A percentile compares a stretch with the other conserved stretches of the same genome.
These are phyloP conservation scores for Cyprinus carpio DNA, from an alignment of 2,113 vertebrate species.

Conservation along the genomic window DNA sequence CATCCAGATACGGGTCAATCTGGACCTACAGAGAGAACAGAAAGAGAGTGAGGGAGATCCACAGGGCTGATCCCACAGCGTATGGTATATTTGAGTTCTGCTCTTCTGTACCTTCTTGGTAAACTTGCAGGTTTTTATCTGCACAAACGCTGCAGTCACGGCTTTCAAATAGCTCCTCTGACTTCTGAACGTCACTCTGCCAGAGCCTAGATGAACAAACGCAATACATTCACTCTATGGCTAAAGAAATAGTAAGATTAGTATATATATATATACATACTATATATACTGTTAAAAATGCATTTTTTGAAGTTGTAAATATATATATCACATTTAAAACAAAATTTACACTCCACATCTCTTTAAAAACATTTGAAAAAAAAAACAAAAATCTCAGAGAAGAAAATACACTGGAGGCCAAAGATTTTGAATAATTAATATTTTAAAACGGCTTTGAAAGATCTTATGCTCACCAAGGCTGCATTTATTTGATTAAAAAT, in stretches of 20 bases:
- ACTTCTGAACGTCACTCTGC: slow-evolving; percentile 96
- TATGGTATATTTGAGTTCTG: background rate
- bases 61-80: background rate
- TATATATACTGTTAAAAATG: too few species aligned
- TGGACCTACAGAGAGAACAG: slow-evolving; percentile 80
- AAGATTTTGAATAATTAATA: too few species aligned
- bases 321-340: too few species aligned
- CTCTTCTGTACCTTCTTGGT: slow-evolving; percentile 87
- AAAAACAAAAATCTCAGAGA: too few species aligned
- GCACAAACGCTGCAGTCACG: slow-evolving; percentile 92
- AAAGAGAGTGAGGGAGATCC: background rate
- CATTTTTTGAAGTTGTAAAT: too few species aligned
- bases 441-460: too few species aligned
- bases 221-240: background rate
- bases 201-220: slow-evolving; percentile 81
- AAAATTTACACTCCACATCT: too few species aligned
- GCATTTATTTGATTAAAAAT: too few species aligned
- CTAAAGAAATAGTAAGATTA: background rate
- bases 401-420: too few species aligned
- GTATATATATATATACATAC: background rate
- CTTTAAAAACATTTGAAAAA: too few species aligned
- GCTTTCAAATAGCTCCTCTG: slow-evolving; percentile 97
- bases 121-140: slow-evolving; percentile 98
- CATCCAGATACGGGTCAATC: slow-evolving; percentile 96
- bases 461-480: too few species aligned